phyloP scores from a whole-genome alignment of 23 tunicate species.

The Trididemnum clinides region DNA sequence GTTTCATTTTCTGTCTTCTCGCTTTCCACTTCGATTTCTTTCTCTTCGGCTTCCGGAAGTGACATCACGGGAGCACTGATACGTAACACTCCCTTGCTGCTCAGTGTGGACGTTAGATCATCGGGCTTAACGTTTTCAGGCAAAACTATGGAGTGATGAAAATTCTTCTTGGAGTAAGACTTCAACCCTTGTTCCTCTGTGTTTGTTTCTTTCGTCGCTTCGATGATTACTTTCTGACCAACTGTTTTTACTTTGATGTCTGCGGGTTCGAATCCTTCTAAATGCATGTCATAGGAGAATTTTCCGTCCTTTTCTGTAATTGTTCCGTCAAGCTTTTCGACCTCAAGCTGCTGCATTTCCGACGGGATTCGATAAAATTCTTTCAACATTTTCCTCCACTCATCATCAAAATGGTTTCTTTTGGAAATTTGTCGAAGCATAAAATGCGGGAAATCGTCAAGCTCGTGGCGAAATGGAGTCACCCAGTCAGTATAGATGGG shows the following conservation, averaged over 20 bases:
- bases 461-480: background rate
- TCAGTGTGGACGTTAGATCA: conserved; percentile 6
- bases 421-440: background rate
- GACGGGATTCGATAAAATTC: background rate
- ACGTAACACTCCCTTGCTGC: conserved; percentile 24
- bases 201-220: conserved; percentile 12
- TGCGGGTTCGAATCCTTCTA: conserved; percentile 24
- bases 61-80: conserved; percentile 35
- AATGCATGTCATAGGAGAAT: background rate
- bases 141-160: conserved; percentile 20
- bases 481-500: too few species aligned
- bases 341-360: background rate
- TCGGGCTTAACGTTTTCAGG: conserved; percentile 31
- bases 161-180: conserved; percentile 21
- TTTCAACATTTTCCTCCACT: too few species aligned
- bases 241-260: conserved; percentile 25
- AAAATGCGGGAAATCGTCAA: background rate
- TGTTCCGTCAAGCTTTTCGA: background rate
- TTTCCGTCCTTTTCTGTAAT: background rate
- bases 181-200: background rate
- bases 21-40: background rate
- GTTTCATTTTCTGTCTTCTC: background rate
- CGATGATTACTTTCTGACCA: conserved; percentile 22
- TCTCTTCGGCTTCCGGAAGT: conserved; percentile 28
- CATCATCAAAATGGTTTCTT: background rate